These are phyloP conservation scores for Nymphalis urticae DNA, from an alignment of 2,888 invertebrate species.

Conservation along the genomic window DNA sequence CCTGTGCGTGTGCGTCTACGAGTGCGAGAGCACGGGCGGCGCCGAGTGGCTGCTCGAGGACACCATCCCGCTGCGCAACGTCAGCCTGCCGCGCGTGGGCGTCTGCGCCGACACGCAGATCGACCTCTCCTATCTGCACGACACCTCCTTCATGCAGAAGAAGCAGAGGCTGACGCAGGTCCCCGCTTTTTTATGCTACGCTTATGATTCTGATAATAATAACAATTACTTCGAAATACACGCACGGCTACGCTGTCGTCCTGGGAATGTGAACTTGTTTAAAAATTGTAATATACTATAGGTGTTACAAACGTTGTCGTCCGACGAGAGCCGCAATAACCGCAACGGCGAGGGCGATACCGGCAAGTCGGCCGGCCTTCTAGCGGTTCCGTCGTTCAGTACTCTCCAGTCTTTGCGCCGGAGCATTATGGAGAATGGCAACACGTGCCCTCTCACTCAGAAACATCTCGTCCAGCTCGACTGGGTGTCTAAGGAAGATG, in stretches of 20 bases:
- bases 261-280: too few species aligned
- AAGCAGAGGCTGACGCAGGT: conserved; percentile 90
- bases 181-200: conserved; percentile 5
- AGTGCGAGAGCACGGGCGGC: conserved; percentile 98
- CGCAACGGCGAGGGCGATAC: conserved; percentile 81
- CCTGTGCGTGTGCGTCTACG: conserved; percentile 97
- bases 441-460: conserved; percentile 94
- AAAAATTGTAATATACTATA: conserved; percentile 36
- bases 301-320: conserved; percentile 90
- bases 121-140: conserved; percentile 91
- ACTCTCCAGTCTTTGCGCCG: conserved; percentile 92
- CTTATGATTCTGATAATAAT: background rate
- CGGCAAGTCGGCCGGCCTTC: conserved; percentile 82
- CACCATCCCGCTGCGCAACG: conserved; percentile 95
- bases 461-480: conserved; percentile 97
- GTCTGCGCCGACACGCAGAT: conserved; percentile 91
- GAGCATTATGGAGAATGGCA: conserved; percentile 95
- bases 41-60: conserved; percentile 97
- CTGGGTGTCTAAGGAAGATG: conserved; percentile 99
- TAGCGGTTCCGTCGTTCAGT: conserved; percentile 95
- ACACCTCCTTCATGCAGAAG: conserved; percentile 89
- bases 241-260: too few species aligned
- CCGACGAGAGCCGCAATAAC: conserved; percentile 86
- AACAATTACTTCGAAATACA: too few species aligned
- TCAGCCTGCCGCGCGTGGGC: conserved; percentile 90